Evolutionary conservation across 2,113 vertebrate genomes (phyloP).

Genomic region (Pterocles burchelli): DNA sequence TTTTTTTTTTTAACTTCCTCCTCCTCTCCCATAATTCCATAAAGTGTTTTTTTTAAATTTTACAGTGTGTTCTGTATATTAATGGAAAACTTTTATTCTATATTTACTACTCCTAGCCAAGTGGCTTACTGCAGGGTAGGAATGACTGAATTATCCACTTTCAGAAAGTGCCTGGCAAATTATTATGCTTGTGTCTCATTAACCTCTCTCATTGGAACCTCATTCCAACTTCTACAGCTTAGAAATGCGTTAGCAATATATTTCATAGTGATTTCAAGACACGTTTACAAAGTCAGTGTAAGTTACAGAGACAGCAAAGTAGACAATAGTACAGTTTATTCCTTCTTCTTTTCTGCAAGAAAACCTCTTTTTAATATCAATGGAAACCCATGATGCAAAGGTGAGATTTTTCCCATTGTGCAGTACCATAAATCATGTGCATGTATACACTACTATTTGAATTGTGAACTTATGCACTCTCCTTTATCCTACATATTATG

Average conservation of each 20-base stretch:
- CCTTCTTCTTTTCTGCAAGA: background rate
- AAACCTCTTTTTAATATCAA: background rate
- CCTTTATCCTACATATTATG: background rate
- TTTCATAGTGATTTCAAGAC: background rate
- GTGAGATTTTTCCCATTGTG: background rate
- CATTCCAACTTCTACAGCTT: background rate
- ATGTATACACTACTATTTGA: background rate
- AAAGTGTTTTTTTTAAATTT: background rate
- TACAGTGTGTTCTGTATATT: background rate
- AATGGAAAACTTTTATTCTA: background rate
- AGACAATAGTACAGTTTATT: background rate
- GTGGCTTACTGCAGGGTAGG: background rate
- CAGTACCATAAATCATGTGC: background rate
- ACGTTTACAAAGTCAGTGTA: background rate
- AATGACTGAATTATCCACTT: background rate
- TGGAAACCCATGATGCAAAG: background rate
- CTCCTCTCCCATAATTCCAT: background rate
- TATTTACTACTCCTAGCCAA: background rate
- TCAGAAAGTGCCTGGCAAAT: background rate
- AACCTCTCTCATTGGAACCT: background rate
- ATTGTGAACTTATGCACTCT: background rate
- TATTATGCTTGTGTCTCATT: background rate
- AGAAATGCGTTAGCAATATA: background rate
- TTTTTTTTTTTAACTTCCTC: background rate
- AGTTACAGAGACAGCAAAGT: background rate